Evolutionary conservation across 2,888 invertebrate species (phyloP), one percentile per base, ranked within the genome.

Genomic region (Tridacna gigas): DNA sequence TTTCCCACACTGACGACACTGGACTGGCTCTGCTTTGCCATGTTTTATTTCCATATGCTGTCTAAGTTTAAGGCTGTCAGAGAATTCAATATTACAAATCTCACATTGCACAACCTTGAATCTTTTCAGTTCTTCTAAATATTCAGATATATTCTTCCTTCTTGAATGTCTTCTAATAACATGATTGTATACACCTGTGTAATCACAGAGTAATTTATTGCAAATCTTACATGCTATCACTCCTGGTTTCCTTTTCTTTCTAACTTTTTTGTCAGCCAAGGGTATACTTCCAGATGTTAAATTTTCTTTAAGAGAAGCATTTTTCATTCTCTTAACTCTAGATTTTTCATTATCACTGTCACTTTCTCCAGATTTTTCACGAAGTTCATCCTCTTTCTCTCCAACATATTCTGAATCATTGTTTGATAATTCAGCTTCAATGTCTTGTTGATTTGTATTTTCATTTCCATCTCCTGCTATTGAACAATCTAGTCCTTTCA

Each of bases 201-300:
- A 88, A 74, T 90, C 89, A 81, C 82, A 88, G n/a, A 90, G 88
- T 60, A 66, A 76, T 74, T 89, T 88, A 13, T 78, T 78, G 78
- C 91, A 91, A n/a, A 90, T 86, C 79, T 88, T 89, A 80, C 91
- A 91, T 25, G 63, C 66, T 22, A 86, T 85, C 26, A 79, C 69
- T 73, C 80, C 61, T 18, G 60, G 15, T 47, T 80, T 87, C 45
- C 80, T 73, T 65, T 86, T 82, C 56, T 85, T 82, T 51, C 65
- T 79, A 69, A 71, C 63, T 37, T 48, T 84, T 82, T 65, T 48
- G 82, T 63, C 80, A 65, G 51, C 51, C 63, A 47, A 74, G 77
- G 9, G 61, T 63, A 69, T 81, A 79, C 60, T 74, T 69, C 47
- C 48, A 61, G 37, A 61, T 65, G 71, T 75, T 66, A 77, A 37